phyloP scores from a whole-genome alignment of 2,888 invertebrate species.

The Dynastes grantii region DNA sequence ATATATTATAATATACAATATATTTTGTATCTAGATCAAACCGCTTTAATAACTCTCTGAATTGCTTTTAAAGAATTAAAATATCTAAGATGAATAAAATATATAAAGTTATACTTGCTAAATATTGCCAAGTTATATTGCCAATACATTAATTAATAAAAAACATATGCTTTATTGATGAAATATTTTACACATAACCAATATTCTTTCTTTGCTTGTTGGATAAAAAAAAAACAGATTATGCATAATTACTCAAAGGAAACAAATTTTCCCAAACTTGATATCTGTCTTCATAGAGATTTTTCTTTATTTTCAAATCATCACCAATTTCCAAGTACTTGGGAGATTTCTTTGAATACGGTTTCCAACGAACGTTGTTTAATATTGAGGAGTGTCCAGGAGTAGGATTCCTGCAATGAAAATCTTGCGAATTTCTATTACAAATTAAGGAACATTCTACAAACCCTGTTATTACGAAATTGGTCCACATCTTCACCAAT shows the following conservation, averaged over 20 bases:
- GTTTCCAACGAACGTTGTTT: conserved; percentile 68
- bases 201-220: no score
- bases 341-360: conserved; percentile 64
- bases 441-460: neutral
- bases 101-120: no score
- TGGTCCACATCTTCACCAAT: conserved; percentile 69
- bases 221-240: neutral
- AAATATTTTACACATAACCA: no score
- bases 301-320: conserved; percentile 65
- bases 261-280: conserved; percentile 69
- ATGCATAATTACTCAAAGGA: conserved; percentile 57
- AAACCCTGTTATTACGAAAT: conserved; percentile 69
- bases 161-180: no score
- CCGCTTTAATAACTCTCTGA: no score
- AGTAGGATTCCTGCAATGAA: conserved; percentile 70
- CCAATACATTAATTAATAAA: no score
- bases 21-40: no score
- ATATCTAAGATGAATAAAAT: no score
- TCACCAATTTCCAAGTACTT: conserved; percentile 69
- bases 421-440: neutral
- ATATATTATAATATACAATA: no score
- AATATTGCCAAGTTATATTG: no score
- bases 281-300: conserved; percentile 67
- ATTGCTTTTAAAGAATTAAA: no score
- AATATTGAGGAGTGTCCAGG: conserved; percentile 63